Evolutionary conservation across 2,888 invertebrate species (phyloP).

Genomic region (Acanthacorydalis orientalis): DNA sequence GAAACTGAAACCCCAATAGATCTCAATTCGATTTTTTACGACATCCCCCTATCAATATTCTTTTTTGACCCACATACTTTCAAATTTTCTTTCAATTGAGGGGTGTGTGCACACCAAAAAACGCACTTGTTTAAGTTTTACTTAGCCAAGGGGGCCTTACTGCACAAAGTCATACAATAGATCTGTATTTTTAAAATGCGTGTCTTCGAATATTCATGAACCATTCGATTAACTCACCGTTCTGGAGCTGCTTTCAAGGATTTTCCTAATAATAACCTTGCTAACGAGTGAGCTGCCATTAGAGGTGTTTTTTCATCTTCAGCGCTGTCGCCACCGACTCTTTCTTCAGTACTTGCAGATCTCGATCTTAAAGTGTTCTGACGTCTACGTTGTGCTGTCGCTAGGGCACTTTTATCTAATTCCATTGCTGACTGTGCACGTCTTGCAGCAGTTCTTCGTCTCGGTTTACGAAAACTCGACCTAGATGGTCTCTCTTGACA

Average conservation of each 20-base stretch:
- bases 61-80: too few species aligned
- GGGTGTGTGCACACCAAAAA: too few species aligned
- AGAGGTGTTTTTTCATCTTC: conserved; percentile 42
- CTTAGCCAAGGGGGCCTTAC: too few species aligned
- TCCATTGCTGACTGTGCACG: conserved; percentile 53
- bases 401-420: conserved; percentile 41
- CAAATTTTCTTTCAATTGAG: too few species aligned
- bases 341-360: conserved; percentile 46
- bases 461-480: conserved; percentile 27
- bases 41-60: too few species aligned
- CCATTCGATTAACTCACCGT: too few species aligned
- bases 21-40: too few species aligned
- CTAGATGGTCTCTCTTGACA: conserved; percentile 47
- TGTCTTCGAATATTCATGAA: too few species aligned
- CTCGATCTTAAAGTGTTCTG: conserved; percentile 38
- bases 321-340: conserved; percentile 24
- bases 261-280: conserved; percentile 46
- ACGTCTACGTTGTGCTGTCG: conserved; percentile 45
- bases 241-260: background rate
- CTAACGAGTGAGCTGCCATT: conserved; percentile 47
- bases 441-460: conserved; percentile 39
- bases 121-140: too few species aligned
- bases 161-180: too few species aligned
- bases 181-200: too few species aligned
- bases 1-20: too few species aligned